A percentile compares a stretch with the other conserved stretches of the same genome.
Conservation (phyloP, 2,888 invertebrate species). For the Eulithis testata region DNA sequence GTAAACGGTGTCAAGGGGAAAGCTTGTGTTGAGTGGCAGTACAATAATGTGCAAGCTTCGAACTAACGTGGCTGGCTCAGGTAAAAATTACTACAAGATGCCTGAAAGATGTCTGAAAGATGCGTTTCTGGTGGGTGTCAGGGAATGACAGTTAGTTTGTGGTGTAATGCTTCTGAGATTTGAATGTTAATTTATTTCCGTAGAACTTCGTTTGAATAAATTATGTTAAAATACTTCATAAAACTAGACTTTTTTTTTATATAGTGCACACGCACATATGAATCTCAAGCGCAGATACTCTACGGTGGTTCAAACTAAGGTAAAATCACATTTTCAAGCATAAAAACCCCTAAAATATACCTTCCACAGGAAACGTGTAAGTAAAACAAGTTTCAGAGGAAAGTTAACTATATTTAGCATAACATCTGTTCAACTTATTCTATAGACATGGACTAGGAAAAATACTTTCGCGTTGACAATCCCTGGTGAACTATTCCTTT, state of each 20-base stretch:
- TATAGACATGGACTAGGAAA: constrained; percentile 68
- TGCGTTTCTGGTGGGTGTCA: too few relatives aligned
- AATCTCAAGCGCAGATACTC: too few relatives aligned
- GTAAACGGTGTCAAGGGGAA: constrained; percentile 87
- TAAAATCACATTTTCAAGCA: background rate
- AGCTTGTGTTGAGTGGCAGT: constrained; percentile 88
- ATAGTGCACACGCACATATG: background rate
- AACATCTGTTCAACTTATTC: constrained; percentile 65
- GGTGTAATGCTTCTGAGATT: background rate
- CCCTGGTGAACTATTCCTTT: constrained; percentile 39
- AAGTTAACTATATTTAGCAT: constrained; percentile 72
- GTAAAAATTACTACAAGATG: too few relatives aligned
- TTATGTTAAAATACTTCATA: constrained; percentile 1
- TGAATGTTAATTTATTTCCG: background rate
- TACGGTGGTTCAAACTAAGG: background rate
- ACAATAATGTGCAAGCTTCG: constrained; percentile 71
- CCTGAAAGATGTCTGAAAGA: too few relatives aligned
- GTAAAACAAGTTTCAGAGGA: constrained; percentile 55
- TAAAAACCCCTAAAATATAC: too few relatives aligned
- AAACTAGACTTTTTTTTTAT: background rate
- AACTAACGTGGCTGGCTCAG: background rate
- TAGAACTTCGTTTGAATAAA: constrained; percentile 1
- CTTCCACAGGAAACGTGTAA: constrained; percentile 14
- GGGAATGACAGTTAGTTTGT: too few relatives aligned
- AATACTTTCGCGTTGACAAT: constrained; percentile 50